Conservation (phyloP, 2,888 invertebrate genomes). For the Scaptodrosophila latifasciaeformis region DNA sequence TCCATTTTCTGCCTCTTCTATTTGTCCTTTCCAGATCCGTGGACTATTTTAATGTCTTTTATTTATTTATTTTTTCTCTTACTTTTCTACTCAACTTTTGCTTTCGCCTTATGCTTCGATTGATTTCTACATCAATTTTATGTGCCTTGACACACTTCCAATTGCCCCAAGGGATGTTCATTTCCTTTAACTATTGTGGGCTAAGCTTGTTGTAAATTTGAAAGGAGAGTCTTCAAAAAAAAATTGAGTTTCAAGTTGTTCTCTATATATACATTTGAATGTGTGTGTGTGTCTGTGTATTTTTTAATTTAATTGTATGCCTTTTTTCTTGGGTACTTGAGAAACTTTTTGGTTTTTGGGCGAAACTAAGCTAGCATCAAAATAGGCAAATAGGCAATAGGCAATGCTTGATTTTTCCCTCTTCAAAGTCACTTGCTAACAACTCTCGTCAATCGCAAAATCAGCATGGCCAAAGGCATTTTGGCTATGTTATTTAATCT, state of each 20-base stretch:
- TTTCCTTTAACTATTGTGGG: slow-evolving; percentile 63
- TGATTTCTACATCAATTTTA: slow-evolving; percentile 31
- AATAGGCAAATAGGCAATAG: no score
- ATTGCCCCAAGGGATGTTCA: slow-evolving; percentile 51
- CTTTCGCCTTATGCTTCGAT: slow-evolving; percentile 22
- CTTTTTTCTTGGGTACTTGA: slow-evolving; percentile 40
- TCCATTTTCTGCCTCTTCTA: slow-evolving; percentile 8
- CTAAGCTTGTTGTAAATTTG: no score
- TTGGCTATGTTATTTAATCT: slow-evolving; percentile 33
- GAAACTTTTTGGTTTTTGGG: slow-evolving; percentile 21
- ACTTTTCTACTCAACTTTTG: neutral
- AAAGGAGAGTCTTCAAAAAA: slow-evolving; percentile 4
- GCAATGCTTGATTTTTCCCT: slow-evolving; percentile 16
- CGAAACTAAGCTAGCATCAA: slow-evolving; percentile 44
- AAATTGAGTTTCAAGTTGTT: slow-evolving; percentile 55
- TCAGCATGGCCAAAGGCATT: slow-evolving; percentile 29
- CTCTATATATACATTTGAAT: slow-evolving; percentile 49
- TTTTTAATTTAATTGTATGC: slow-evolving; percentile 54
- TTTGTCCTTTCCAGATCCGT: neutral
- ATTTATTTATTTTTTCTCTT: slow-evolving; percentile 26
- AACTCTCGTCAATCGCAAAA: slow-evolving; percentile 29
- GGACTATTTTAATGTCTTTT: slow-evolving; percentile 38
- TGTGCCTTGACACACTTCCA: slow-evolving; percentile 35
- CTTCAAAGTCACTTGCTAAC: slow-evolving; percentile 9
- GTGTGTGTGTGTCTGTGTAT: no score